Conservation (phyloP, 2,888 invertebrate genomes). For the Drosophila nr. perissopoda region DNA sequence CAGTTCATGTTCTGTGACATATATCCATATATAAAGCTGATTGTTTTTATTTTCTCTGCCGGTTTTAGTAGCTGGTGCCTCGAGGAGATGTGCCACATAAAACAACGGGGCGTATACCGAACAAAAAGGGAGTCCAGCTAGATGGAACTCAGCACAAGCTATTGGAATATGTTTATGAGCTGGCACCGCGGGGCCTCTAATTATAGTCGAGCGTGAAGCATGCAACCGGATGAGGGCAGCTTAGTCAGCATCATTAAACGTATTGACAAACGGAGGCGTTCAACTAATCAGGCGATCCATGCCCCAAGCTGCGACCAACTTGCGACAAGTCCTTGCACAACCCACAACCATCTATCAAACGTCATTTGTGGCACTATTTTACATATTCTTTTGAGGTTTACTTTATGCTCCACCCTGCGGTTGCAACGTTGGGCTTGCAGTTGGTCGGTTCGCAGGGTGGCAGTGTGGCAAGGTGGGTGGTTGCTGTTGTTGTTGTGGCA, state of each 20-base stretch:
- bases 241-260: conserved; percentile 52
- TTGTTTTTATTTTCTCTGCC: conserved; percentile 1
- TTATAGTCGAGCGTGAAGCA: conserved; percentile 23
- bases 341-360: conserved; percentile 55
- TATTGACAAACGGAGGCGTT: conserved; percentile 41
- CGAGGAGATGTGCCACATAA: conserved; percentile 43
- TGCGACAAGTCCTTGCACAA: conserved; percentile 8
- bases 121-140: conserved; percentile 39
- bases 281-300: conserved; percentile 38
- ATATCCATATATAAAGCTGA: conserved; percentile 29
- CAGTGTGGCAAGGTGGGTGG: conserved; percentile 12
- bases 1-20: conserved; percentile 14
- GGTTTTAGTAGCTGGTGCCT: conserved; percentile 23
- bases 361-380: conserved; percentile 63
- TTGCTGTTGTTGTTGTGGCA: conserved; percentile 14
- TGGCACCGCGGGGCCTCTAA: conserved; percentile 43
- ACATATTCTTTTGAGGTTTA: conserved; percentile 36
- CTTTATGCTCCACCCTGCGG: conserved; percentile 44
- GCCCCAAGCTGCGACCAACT: neutral
- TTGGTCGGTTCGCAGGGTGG: conserved; percentile 11
- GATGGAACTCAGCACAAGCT: conserved; percentile 40
- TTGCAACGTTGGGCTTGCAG: conserved; percentile 39
- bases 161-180: conserved; percentile 34
- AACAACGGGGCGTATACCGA: conserved; percentile 63
- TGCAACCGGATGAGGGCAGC: conserved; percentile 24